Conservation (phyloP, 2,113 vertebrate genomes). For the Crotalus horridus region DNA sequence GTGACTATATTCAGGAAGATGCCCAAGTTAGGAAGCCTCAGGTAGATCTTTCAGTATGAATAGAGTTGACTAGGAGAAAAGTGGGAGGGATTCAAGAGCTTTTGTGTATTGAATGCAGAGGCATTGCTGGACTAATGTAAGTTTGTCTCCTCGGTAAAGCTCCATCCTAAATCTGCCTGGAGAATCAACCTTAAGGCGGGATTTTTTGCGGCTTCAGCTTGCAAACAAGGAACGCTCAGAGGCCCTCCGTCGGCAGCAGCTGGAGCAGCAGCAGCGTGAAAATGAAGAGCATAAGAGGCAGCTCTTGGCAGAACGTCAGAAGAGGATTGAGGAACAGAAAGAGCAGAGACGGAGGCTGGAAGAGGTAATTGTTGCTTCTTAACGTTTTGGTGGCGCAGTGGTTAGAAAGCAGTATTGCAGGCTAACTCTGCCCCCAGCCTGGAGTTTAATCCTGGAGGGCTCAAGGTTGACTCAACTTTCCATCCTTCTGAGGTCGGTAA, state of each 20-base stretch:
- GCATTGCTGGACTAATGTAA: not conserved
- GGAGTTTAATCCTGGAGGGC: not conserved
- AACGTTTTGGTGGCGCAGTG: not conserved
- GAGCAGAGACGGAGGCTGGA: constrained; percentile 92
- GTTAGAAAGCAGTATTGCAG: not conserved
- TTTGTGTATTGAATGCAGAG: not conserved
- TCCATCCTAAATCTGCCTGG: constrained; percentile 96
- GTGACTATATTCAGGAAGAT: not conserved
- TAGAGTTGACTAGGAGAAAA: not conserved
- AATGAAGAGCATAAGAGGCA: constrained; percentile 97
- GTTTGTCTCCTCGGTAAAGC: constrained; percentile 59
- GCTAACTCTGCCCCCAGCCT: not conserved
- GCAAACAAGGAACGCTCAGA: constrained; percentile 97
- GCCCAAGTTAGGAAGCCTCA: not conserved
- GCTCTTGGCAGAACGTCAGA: constrained; percentile 93
- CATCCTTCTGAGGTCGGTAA: not conserved
- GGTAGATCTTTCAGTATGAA: not conserved
- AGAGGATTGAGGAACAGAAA: constrained; percentile 97
- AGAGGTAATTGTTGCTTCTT: constrained; percentile 77
- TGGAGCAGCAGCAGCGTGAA: constrained; percentile 94
- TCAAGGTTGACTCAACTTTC: not conserved
- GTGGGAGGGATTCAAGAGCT: not conserved
- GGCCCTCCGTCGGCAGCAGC: constrained; percentile 91
- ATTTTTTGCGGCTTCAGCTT: constrained; percentile 94
- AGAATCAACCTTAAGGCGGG: constrained; percentile 90